Percentiles rank a stretch among this genome's conserved stretches.
phyloP scores from a whole-genome alignment of 2,113 vertebrate genomes.

The Rhodinocichla rosea region DNA sequence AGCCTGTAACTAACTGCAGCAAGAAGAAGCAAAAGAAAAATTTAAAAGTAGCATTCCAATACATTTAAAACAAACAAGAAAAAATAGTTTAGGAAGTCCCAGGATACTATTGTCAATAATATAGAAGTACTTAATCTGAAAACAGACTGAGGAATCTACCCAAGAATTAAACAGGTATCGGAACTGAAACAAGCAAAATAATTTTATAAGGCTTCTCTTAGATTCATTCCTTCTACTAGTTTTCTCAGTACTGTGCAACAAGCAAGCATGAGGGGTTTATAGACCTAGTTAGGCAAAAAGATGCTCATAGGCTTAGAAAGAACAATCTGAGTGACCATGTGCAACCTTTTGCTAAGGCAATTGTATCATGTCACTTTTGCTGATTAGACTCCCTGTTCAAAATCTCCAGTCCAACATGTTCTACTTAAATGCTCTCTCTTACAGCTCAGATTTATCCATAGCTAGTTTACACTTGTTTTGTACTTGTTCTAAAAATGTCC shows the following conservation, averaged over 20 bases:
- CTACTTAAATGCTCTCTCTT: background rate
- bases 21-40: background rate
- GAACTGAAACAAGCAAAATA: background rate
- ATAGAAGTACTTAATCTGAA: background rate
- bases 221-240: background rate
- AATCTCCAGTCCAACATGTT: background rate
- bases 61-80: background rate
- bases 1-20: background rate
- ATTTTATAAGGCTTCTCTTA: background rate
- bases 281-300: background rate
- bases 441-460: background rate
- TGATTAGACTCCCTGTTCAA: background rate
- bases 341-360: background rate
- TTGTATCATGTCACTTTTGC: background rate
- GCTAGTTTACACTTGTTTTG: background rate
- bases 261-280: background rate
- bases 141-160: background rate
- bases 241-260: background rate
- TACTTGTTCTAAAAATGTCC: background rate
- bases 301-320: background rate
- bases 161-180: background rate
- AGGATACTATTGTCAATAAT: background rate
- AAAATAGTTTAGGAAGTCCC: background rate
- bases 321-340: fast-evolving
- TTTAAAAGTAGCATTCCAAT: background rate